phyloP scores from a whole-genome alignment of 2,113 vertebrate genomes.

The Labeo rohita region DNA sequence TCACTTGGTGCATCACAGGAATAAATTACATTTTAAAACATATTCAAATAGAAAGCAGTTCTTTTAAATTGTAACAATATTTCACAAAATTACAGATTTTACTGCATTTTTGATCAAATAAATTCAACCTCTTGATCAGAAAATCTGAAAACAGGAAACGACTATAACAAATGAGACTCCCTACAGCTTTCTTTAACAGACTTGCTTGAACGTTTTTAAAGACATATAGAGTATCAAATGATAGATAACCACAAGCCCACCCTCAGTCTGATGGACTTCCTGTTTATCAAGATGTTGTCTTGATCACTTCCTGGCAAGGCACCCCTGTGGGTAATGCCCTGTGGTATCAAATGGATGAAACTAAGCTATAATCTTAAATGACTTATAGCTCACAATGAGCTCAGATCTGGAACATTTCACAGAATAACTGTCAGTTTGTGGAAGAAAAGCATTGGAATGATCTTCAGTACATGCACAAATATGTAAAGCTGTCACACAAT shows the following conservation, averaged over 20 bases:
- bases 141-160: background rate
- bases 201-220: background rate
- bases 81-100: too few species aligned
- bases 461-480: background rate
- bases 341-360: background rate
- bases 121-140: too few species aligned
- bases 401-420: background rate
- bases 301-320: slow-evolving; percentile 7
- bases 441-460: background rate
- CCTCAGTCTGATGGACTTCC: background rate
- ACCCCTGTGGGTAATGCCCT: background rate
- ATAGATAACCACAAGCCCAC: slow-evolving; percentile 16
- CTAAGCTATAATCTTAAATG: background rate
- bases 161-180: background rate
- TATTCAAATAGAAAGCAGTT: too few species aligned
- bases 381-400: background rate
- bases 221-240: background rate
- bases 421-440: background rate
- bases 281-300: background rate
- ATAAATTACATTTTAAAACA: too few species aligned
- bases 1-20: too few species aligned
- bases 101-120: too few species aligned
- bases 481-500: background rate
- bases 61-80: too few species aligned
- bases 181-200: background rate